Evolutionary conservation across 2,888 invertebrate species (phyloP), one percentile per base, ranked within the genome.

Genomic region (Acronicta psi): DNA sequence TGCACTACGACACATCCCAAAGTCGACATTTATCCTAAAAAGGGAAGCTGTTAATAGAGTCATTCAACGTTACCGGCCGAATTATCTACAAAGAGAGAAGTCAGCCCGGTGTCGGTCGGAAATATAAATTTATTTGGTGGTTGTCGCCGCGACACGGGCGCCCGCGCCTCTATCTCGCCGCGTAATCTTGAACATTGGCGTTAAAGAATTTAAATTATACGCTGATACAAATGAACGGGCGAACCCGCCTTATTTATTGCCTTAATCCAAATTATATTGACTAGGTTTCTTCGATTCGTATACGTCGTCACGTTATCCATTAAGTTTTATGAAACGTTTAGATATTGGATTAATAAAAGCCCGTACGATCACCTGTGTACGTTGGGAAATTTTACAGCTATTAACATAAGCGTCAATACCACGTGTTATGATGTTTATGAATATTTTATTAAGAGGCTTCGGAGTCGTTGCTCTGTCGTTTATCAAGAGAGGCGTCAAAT

Each of bases 201-300:
- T 93, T 93, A 94, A 94, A 94, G 93, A 93, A 93, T 93, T 94
- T 94, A 94, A 94, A 93, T 94, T 94, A 93, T 94, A 93, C 87
- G 85, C 90, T 85, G 93, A 93, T 93, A 94, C 94, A 94, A 94
- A 94, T 93, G 93, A 92, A 93, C 92, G 89, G 85, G 88, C 90
- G 85, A 92, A 88, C 87, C 81, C 85, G 85, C 76, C 88, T 92
- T 92, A 93, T 93, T 93, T 93, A 94, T 93, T 88, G 83, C 91
- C 79, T 88, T 93, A 94, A 94, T 94, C 93, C 92, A 88, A 92
- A 91, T 91, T 91, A 90, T 93, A 91, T 91, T 87, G 90, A 92
- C 90, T 91, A 91, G 90, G 87, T 89, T 88, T 89, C 85, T 89
- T 84, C 83, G 82, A 84, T 86, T 86, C 75, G 76, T 77, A 82